phyloP scores from a whole-genome alignment of 1,140 invertebrate species.

The Mactra quadrangularis region DNA sequence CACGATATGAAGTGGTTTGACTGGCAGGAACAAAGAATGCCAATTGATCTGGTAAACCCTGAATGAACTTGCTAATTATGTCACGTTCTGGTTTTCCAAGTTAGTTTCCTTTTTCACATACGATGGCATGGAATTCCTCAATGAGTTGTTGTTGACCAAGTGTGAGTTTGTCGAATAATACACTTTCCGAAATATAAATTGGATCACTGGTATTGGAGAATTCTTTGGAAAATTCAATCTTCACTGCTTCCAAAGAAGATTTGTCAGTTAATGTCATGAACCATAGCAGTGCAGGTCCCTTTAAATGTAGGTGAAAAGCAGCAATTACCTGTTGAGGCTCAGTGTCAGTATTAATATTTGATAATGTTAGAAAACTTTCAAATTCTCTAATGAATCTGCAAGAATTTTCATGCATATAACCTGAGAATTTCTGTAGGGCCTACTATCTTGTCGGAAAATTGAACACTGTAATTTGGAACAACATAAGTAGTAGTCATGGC shows the following conservation, averaged over 20 bases:
- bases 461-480: neutral
- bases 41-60: constrained; percentile 21
- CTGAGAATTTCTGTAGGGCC: neutral
- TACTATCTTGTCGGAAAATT: neutral
- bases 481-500: no score
- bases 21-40: constrained; percentile 36
- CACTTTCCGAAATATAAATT: constrained; percentile 19
- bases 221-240: neutral
- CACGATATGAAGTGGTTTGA: constrained; percentile 1
- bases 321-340: neutral
- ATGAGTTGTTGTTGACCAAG: constrained; percentile 6
- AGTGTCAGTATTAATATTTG: neutral
- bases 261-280: constrained; percentile 2
- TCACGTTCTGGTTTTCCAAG: constrained; percentile 26
- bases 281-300: neutral
- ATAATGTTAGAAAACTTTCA: neutral
- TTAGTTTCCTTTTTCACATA: constrained; percentile 15
- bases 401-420: no score
- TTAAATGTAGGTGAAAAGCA: no score
- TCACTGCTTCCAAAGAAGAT: neutral
- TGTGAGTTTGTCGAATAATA: constrained; percentile 16
- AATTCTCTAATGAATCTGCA: neutral
- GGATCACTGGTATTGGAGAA: constrained; percentile 29
- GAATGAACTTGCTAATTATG: constrained; percentile 30
- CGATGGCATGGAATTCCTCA: constrained; percentile 31